These are phyloP conservation scores for Choristoneura rosaceana DNA, from an alignment of 2,888 invertebrate species.

Conservation along the genomic window DNA sequence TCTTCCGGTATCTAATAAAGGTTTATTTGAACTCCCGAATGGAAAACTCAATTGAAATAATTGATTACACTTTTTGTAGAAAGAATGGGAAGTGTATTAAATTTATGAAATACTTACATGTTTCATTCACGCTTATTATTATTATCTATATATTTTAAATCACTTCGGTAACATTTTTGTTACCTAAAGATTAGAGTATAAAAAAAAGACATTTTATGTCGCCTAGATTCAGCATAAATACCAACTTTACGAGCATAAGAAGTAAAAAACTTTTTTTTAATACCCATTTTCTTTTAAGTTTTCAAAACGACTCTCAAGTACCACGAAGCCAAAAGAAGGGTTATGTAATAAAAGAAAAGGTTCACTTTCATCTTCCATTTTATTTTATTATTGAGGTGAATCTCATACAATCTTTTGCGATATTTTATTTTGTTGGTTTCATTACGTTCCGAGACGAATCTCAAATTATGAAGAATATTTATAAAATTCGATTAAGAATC, in stretches of 20 bases:
- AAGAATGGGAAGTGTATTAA: neutral
- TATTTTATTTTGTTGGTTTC: neutral
- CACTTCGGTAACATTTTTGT: no score
- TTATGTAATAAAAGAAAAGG: neutral
- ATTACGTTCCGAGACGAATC: neutral
- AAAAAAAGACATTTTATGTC: no score
- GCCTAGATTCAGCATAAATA: no score
- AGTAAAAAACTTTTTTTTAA: no score
- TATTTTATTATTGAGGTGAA: neutral
- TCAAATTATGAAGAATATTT: neutral
- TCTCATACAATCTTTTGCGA: neutral
- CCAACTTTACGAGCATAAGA: no score
- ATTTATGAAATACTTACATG: no score
- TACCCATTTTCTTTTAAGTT: no score
- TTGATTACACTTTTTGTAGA: neutral
- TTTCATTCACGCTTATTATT: no score
- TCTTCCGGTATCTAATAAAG: neutral
- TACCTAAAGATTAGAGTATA: no score
- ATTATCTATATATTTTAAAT: no score
- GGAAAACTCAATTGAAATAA: neutral
- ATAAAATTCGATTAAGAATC: neutral
- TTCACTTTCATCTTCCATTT: neutral
- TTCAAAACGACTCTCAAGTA: neutral
- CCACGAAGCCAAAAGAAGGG: neutral
- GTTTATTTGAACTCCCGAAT: neutral